Base-by-base conservation (phyloP, 2,888 invertebrate species). In the Rhimphoctona megacephalus region DNA sequence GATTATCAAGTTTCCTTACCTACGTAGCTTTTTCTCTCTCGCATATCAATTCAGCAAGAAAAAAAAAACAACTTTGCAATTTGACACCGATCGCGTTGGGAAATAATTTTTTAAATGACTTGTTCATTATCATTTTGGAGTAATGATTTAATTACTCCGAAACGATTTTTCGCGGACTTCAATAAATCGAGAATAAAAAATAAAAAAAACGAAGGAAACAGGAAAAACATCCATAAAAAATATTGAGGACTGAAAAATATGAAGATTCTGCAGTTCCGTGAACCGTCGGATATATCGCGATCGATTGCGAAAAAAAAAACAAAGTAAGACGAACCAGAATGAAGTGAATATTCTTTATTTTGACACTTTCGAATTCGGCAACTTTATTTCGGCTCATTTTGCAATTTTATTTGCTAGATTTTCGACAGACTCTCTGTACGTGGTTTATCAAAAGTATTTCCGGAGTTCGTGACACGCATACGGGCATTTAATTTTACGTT, bases 281-380 rank as follows among this genome's bases (percentile, higher is more conserved):
- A 64, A 81, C 86, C 86, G 86, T 86, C 86, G 86, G 83, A 70
- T 54, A 49, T 77, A 33, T 79, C 74, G 57, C 61, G 81, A 61
- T 61, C 30, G 57, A 46, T 79, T 33, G 17, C 64, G 54, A 57
- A 46, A 79, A 54, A 79, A 64, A 43, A 2, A 22, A 19, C 8
- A 19, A 30, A 36, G 9, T 36, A 46, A 64, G 14, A 0, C 25
- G 49, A 73, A 49, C 43, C 43, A 30, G 6, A n/a, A 49, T 46
- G 8, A 36, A 76, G 7, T 30, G 76, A 49, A 30, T 30, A 17
- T 73, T 17, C 39, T 8, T 52, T 33, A 19, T 54, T 61, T 19
- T 36, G 11, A 72, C n/a, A 52, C 7, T 52, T 52, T 54, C 19
- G 9, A 14, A 19, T 0, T 9, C 17, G 33, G n/a, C 36, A 19